Base-by-base conservation (phyloP, 1,140 invertebrate species). In the Leucophenga varia region DNA sequence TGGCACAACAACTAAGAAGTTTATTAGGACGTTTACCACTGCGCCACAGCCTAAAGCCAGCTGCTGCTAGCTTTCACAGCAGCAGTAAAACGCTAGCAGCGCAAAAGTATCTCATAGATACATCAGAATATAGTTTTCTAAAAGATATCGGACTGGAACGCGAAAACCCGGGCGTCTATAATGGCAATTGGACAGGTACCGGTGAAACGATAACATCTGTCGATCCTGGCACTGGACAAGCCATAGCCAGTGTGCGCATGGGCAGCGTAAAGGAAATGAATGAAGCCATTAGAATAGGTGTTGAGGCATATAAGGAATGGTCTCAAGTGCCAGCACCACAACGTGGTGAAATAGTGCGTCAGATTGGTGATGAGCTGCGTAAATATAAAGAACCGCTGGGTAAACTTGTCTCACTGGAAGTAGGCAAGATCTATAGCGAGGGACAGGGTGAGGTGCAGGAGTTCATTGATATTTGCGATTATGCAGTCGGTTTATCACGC, bases 391-490 rank as follows among this genome's bases (percentile, higher is more conserved):
- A 86, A 50, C 85, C 91, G 0, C 76, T 98, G 3, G 94, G 94
- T 44, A 89, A 92, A 74, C 79, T 99, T 7, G 90, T 98, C 20
- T 89, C 90, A 2, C 75, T 95, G 35, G 93, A 95, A 84, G 94
- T 94, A 87, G 93, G 92, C 83, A 95, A 96, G 79, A 94, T 95
- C 67, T 78, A 92, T 34, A 82, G 89, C 2, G 93, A 95, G 77
- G 90, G 91, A 13, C 86, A 93, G 43, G 93, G 92, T 1, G 92
- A 95, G 76, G 93, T 99, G 1, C 95, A 99, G 75, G 97, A 99
- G 77, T 98, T 94, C 65, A 90, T 99, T 40, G 97, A 99, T 75
- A 94, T 99, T 52, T 98, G 95, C 70, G 97, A 99, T 79, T 97
- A 97, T 77, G 96, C 97, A 2, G 89, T 95, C 45, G 97, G 97